Percentiles rank a stretch among this genome's conserved stretches.
Evolutionary conservation across 2,797 vertebrate species (phyloP).

Genomic region (Pangasius krempfi): DNA sequence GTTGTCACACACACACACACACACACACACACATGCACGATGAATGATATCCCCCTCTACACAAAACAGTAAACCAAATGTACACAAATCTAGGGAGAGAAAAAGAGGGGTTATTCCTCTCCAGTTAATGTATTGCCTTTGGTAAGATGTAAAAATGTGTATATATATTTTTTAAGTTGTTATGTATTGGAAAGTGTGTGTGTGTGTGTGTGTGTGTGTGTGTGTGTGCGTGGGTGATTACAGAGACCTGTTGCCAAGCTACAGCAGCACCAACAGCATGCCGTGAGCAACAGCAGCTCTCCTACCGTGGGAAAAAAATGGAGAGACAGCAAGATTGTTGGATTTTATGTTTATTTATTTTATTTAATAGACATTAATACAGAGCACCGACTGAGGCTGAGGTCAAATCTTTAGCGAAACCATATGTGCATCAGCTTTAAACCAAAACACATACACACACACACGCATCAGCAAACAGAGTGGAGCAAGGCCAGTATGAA

Average conservation of each 20-base stretch:
- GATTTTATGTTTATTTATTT: constrained; percentile 15
- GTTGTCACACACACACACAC: not conserved
- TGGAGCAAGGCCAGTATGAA: not conserved
- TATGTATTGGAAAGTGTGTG: constrained; percentile 16
- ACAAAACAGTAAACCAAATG: constrained; percentile 24
- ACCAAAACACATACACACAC: not conserved
- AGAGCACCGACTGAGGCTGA: not conserved
- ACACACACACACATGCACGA: constrained; percentile 17
- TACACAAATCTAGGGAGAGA: constrained; percentile 9
- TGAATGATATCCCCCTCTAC: constrained; percentile 13
- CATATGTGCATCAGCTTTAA: not conserved
- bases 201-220: constrained; percentile 27
- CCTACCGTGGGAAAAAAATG: constrained; percentile 1
- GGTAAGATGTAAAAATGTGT: constrained; percentile 49
- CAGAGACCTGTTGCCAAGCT: constrained; percentile 59
- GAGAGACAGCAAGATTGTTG: constrained; percentile 19
- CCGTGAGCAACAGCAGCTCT: constrained; percentile 42
- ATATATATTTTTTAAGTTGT: constrained; percentile 33
- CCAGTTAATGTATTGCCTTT: constrained; percentile 51
- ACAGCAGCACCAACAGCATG: constrained; percentile 46
- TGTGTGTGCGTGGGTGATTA: constrained; percentile 42
- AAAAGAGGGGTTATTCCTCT: constrained; percentile 35
- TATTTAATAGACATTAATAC: constrained; percentile 37
- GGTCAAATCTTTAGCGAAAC: not conserved
- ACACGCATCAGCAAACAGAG: not conserved